Conservation (phyloP, 2,113 vertebrate genomes). For the Sminthopsis crassicaudata region DNA sequence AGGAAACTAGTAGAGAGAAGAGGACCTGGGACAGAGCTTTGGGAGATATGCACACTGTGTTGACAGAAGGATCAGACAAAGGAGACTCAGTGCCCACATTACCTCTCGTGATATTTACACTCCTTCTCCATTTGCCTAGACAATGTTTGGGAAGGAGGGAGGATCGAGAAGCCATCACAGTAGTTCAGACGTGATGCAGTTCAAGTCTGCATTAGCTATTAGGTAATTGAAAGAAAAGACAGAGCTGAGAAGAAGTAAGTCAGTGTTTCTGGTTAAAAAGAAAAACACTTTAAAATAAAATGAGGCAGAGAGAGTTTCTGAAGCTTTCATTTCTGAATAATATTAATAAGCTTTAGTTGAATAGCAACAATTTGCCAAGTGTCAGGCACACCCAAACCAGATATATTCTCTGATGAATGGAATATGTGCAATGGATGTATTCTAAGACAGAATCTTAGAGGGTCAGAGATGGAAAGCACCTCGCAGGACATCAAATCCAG, state of each 20-base stretch:
- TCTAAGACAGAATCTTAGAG: background rate
- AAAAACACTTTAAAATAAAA: slow-evolving; percentile 51
- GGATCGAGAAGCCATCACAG: background rate
- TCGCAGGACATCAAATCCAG: background rate
- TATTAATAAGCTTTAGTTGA: slow-evolving; percentile 7
- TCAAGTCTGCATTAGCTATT: slow-evolving; percentile 26
- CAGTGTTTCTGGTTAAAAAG: slow-evolving; percentile 50
- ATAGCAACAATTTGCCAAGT: slow-evolving; percentile 4
- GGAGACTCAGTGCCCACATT: no score
- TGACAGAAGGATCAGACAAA: no score
- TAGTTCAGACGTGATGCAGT: slow-evolving; percentile 20
- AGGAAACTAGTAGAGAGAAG: no score
- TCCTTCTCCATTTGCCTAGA: no score
- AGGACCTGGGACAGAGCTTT: no score
- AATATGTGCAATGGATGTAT: background rate
- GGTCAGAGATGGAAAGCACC: background rate
- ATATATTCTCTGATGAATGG: slow-evolving; percentile 58
- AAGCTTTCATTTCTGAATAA: slow-evolving; percentile 66
- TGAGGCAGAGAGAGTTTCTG: slow-evolving; percentile 55
- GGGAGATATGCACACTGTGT: no score
- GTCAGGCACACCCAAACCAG: slow-evolving; percentile 49
- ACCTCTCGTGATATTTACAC: no score
- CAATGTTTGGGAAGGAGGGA: background rate
- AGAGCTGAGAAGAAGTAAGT: slow-evolving; percentile 35
- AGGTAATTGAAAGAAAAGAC: slow-evolving; percentile 38